Percentiles rank a stretch among this genome's conserved stretches.
These are phyloP conservation scores for Rhynchonycteris naso DNA, from an alignment of 2,797 vertebrate genomes.

Conservation along the genomic window DNA sequence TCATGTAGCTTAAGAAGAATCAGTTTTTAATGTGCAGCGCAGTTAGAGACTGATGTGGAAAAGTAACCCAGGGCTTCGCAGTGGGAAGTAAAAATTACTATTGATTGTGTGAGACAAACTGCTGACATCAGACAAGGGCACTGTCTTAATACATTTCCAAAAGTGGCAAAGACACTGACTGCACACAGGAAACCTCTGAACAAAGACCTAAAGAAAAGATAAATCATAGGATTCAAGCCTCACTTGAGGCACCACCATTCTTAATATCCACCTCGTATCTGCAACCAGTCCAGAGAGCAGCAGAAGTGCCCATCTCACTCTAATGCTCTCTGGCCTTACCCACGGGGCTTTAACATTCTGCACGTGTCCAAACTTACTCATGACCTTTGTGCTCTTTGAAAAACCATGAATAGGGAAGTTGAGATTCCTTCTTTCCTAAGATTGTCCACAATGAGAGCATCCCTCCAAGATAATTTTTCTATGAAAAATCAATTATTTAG, in stretches of 20 bases:
- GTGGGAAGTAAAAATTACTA: slow-evolving; percentile 43
- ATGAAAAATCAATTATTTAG: not conserved
- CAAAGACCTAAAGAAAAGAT: slow-evolving; percentile 40
- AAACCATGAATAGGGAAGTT: not conserved
- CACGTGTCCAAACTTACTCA: not conserved
- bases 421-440: not conserved
- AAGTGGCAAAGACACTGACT: not conserved
- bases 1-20: not conserved
- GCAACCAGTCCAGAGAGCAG: not conserved
- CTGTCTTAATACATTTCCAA: slow-evolving; percentile 28
- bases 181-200: slow-evolving; percentile 11
- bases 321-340: not conserved
- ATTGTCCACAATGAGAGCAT: not conserved
- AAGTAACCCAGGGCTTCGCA: slow-evolving; percentile 28
- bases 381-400: not conserved
- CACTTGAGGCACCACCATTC: not conserved
- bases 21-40: not conserved
- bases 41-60: slow-evolving; percentile 4
- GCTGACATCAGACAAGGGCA: slow-evolving; percentile 13
- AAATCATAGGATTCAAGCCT: not conserved
- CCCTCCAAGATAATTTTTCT: not conserved
- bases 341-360: not conserved
- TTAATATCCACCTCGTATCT: not conserved
- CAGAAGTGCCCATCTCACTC: not conserved
- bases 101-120: slow-evolving; percentile 9